Percentiles rank a stretch among this genome's conserved stretches.
These are phyloP conservation scores for Chrysolina haemoptera DNA, from an alignment of 2,888 invertebrate species.

Conservation along the genomic window DNA sequence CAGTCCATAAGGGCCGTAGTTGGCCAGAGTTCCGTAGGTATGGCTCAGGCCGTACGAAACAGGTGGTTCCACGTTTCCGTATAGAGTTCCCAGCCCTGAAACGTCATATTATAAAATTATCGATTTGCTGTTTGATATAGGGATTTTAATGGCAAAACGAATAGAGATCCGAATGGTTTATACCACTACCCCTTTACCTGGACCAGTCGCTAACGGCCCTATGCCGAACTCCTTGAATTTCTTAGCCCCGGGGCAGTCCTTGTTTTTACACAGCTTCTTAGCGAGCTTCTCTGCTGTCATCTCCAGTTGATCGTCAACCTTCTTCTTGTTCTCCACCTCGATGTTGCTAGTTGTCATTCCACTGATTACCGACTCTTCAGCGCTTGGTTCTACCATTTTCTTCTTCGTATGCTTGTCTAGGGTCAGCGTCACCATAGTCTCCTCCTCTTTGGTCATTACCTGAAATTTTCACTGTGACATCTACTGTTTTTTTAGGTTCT, in stretches of 20 bases:
- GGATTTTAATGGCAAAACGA: too few species aligned
- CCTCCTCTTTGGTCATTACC: slow-evolving; percentile 24
- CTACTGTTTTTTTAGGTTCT: too few species aligned
- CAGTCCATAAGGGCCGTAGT: slow-evolving; percentile 64
- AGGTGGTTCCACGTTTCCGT: slow-evolving; percentile 56
- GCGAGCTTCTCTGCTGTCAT: slow-evolving; percentile 62
- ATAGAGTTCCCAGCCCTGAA: slow-evolving; percentile 62
- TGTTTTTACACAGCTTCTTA: slow-evolving; percentile 60
- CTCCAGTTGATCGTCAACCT: slow-evolving; percentile 37
- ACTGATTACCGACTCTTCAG: background rate
- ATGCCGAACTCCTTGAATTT: slow-evolving; percentile 67
- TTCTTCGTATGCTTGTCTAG: slow-evolving; percentile 14
- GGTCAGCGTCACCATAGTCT: slow-evolving; percentile 30
- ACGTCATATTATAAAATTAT: background rate
- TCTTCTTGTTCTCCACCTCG: background rate
- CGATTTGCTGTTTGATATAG: background rate
- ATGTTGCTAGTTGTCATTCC: background rate
- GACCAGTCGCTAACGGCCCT: slow-evolving; percentile 65
- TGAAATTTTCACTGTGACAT: too few species aligned
- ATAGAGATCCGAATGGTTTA: too few species aligned
- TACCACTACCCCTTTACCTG: slow-evolving; percentile 42
- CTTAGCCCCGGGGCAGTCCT: slow-evolving; percentile 65
- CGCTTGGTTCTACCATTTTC: background rate
- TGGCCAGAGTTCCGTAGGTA: slow-evolving; percentile 62
- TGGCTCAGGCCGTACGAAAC: slow-evolving; percentile 63